Percentiles rank a stretch among this genome's conserved stretches.
These are phyloP conservation scores for Mizuhopecten yessoensis DNA, from an alignment of 1,140 invertebrate species.

Conservation along the genomic window DNA sequence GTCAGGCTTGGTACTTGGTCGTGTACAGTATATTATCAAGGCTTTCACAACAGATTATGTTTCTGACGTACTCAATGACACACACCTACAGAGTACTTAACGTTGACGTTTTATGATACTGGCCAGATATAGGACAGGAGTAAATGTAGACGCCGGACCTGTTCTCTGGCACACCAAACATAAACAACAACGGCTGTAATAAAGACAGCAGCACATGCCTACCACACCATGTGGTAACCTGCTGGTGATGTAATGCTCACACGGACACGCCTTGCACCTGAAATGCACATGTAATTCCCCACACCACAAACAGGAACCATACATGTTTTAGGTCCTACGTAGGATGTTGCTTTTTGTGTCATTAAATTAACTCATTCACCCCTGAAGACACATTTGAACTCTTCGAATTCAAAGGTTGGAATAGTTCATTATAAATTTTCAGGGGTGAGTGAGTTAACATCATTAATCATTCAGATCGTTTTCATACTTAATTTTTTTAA, in stretches of 20 bases:
- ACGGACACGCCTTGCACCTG: slow-evolving; percentile 6
- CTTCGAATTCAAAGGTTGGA: no score
- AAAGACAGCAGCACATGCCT: background rate
- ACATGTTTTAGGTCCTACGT: background rate
- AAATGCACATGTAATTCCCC: background rate
- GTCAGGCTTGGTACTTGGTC: no score
- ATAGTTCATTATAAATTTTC: no score
- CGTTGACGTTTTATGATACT: background rate
- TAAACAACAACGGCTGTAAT: background rate
- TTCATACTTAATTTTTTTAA: background rate
- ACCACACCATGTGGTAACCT: background rate
- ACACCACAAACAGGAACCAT: background rate
- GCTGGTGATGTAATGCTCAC: slow-evolving; percentile 6
- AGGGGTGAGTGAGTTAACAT: no score
- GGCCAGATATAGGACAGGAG: background rate
- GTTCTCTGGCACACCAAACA: background rate
- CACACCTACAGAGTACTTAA: background rate
- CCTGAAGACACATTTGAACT: no score
- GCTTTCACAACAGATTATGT: background rate
- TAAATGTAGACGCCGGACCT: background rate
- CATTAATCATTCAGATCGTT: background rate
- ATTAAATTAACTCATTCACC: no score
- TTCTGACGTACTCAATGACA: background rate
- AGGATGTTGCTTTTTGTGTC: background rate
- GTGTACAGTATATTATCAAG: no score